These are phyloP conservation scores for Amiota communis DNA, from an alignment of 2,888 invertebrate genomes.

Conservation along the genomic window DNA sequence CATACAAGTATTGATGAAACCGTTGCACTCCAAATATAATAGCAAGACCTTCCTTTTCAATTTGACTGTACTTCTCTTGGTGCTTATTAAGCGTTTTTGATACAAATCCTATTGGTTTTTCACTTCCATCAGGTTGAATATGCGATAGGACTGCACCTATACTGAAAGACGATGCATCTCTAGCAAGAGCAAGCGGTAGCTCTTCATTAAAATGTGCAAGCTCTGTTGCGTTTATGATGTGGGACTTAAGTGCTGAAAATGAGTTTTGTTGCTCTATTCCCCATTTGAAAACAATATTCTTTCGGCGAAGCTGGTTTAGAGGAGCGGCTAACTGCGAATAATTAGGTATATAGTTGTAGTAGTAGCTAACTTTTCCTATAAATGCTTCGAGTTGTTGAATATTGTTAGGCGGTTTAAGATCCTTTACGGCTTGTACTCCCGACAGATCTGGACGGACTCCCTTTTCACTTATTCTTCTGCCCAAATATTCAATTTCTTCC, in stretches of 20 bases:
- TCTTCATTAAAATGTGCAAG: not conserved
- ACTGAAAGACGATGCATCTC: not conserved
- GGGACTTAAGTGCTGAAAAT: not conserved
- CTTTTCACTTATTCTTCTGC: constrained; percentile 35
- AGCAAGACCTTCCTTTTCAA: too few species aligned
- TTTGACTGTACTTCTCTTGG: too few species aligned
- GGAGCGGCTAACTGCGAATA: constrained; percentile 43
- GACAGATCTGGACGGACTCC: constrained; percentile 23
- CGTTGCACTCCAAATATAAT: too few species aligned
- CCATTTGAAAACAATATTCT: not conserved
- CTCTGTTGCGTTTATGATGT: not conserved
- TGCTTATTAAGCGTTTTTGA: not conserved
- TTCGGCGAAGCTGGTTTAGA: constrained; percentile 40
- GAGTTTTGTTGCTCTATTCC: not conserved
- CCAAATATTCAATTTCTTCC: constrained; percentile 55
- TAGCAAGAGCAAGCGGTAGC: not conserved
- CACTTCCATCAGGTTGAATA: not conserved
- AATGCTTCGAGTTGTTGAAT: constrained; percentile 49
- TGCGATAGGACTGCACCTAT: not conserved
- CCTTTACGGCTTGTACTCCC: constrained; percentile 18
- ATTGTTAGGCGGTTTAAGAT: constrained; percentile 21
- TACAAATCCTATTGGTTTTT: not conserved
- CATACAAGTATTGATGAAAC: too few species aligned
- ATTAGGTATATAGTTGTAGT: constrained; percentile 44
- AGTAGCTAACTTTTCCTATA: constrained; percentile 61